A percentile compares a stretch with the other conserved stretches of the same genome.
Conservation (phyloP, 1,140 invertebrate species). For the Heliconius melpomene region DNA sequence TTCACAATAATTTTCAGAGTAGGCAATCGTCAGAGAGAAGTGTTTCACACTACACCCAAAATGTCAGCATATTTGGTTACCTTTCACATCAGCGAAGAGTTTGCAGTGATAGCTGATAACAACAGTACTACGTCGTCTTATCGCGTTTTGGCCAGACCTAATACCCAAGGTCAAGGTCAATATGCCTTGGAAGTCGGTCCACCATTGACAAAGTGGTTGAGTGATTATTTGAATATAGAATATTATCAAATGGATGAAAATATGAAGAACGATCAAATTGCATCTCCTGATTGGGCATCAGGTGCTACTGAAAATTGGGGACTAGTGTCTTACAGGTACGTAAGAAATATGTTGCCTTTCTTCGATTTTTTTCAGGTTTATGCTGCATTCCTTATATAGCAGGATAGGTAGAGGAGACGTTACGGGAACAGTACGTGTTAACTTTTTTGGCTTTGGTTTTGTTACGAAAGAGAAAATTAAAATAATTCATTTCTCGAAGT, state of each 20-base stretch:
- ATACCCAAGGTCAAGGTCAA: constrained; percentile 84
- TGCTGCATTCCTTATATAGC: too few relatives aligned
- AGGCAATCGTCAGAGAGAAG: constrained; percentile 65
- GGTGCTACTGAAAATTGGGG: constrained; percentile 90
- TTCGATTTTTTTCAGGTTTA: too few relatives aligned
- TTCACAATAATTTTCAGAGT: constrained; percentile 45
- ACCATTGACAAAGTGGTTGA: constrained; percentile 67
- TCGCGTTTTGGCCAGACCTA: constrained; percentile 86
- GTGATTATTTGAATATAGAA: constrained; percentile 65
- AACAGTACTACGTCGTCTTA: constrained; percentile 76
- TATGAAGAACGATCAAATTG: constrained; percentile 84
- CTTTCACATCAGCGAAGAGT: constrained; percentile 86
- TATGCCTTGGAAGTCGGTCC: constrained; percentile 82
- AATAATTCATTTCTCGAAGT: too few relatives aligned
- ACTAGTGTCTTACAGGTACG: constrained; percentile 83
- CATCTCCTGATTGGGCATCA: constrained; percentile 86
- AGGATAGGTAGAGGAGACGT: too few relatives aligned
- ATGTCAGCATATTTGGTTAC: constrained; percentile 94
- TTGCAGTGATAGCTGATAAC: constrained; percentile 83
- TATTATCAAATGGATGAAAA: constrained; percentile 72
- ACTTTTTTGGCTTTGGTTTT: too few relatives aligned
- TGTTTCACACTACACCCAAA: constrained; percentile 85
- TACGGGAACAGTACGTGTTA: too few relatives aligned
- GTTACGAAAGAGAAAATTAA: too few relatives aligned
- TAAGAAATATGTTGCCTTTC: too few relatives aligned